These are phyloP conservation scores for Heterohyrax brucei DNA, from an alignment of 2,797 vertebrate species.

Conservation along the genomic window DNA sequence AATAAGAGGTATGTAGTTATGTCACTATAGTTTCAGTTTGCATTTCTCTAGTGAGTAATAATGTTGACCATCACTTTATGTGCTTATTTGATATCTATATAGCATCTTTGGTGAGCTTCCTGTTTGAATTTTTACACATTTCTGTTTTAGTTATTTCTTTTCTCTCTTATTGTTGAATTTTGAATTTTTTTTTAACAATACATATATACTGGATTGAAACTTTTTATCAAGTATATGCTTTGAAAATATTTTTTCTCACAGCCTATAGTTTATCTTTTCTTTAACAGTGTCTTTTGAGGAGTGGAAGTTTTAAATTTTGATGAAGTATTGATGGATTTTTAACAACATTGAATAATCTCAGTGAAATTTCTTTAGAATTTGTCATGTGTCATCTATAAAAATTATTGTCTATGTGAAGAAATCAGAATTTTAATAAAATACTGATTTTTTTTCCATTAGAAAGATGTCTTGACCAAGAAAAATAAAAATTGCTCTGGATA, in stretches of 20 bases:
- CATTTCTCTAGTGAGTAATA: not conserved
- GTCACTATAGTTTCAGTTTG: not conserved
- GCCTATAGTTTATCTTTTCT: not conserved
- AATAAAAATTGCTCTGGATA: not conserved
- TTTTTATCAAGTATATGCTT: not conserved
- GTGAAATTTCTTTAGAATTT: constrained; percentile 18
- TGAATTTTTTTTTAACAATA: not conserved
- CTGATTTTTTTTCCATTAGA: constrained; percentile 28
- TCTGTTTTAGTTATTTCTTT: not conserved
- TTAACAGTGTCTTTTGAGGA: not conserved
- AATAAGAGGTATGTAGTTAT: not conserved
- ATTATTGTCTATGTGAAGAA: not conserved
- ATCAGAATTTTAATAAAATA: not conserved
- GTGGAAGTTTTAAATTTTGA: constrained; percentile 32
- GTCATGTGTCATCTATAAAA: not conserved
- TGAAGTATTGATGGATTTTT: not conserved
- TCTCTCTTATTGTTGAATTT: not conserved
- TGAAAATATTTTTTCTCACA: not conserved
- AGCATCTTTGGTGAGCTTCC: not conserved
- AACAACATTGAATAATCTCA: not conserved
- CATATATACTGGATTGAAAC: not conserved
- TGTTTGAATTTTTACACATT: not conserved
- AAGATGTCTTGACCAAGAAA: not conserved
- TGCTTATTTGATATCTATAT: too few relatives aligned
- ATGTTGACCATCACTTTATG: not conserved